Evolutionary conservation across 2,888 invertebrate species (phyloP).

Genomic region (Ganaspis brasiliensis): DNA sequence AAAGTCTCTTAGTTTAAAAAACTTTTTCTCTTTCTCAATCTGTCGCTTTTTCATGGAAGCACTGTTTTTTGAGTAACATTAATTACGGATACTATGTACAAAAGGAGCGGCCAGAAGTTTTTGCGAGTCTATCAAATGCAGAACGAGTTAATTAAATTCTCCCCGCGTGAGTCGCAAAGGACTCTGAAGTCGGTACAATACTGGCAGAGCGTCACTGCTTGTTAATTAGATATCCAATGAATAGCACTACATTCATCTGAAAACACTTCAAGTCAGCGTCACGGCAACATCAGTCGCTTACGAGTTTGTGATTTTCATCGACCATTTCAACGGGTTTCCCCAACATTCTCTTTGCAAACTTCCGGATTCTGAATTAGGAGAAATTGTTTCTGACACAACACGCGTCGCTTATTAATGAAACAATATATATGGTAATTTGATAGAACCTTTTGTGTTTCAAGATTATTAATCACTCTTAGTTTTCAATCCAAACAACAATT

Average conservation of each 20-base stretch:
- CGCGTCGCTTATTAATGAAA: neutral
- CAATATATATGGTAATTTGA: neutral
- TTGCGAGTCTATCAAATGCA: constrained; percentile 72
- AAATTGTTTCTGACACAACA: neutral
- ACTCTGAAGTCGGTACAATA: constrained; percentile 53
- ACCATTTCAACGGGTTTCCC: constrained; percentile 4
- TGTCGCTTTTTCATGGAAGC: constrained; percentile 27
- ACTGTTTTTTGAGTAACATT: constrained; percentile 63
- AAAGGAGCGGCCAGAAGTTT: constrained; percentile 69
- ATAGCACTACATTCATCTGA: constrained; percentile 69
- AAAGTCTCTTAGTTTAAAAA: no score
- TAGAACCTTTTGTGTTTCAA: no score
- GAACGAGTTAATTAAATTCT: constrained; percentile 78
- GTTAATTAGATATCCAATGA: constrained; percentile 74
- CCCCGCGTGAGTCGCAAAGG: constrained; percentile 42
- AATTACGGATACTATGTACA: constrained; percentile 69
- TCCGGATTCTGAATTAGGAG: neutral
- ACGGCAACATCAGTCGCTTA: constrained; percentile 29
- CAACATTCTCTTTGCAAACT: no score
- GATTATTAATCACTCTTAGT: no score
- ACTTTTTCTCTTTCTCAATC: constrained; percentile 42
- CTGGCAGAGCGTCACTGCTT: constrained; percentile 55
- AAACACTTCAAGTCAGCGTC: constrained; percentile 68
- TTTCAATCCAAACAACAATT: no score
- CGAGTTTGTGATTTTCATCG: constrained; percentile 36